Percentiles rank a stretch among this genome's conserved stretches.
phyloP scores from a whole-genome alignment of 2,888 invertebrate species.

The Homarus gammarus region DNA sequence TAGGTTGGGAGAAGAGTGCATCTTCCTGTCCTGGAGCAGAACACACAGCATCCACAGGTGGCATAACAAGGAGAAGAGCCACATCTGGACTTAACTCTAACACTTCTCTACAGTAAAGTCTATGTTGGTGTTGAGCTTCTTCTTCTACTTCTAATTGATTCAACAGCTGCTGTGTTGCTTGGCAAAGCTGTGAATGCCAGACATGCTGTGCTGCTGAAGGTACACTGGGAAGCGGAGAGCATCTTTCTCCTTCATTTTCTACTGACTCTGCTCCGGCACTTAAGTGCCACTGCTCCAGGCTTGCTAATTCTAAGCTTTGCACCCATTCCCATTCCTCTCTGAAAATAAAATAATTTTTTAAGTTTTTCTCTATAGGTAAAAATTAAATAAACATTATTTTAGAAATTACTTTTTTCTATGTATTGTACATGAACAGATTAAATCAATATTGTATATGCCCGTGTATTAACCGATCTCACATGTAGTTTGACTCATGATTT shows the following conservation, averaged over 20 bases:
- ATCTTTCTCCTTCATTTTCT: slow-evolving; percentile 65
- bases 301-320: slow-evolving; percentile 80
- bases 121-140: slow-evolving; percentile 86
- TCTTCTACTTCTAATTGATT: slow-evolving; percentile 88
- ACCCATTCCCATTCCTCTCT: slow-evolving; percentile 98
- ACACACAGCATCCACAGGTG: slow-evolving; percentile 94
- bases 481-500: no score
- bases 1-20: slow-evolving; percentile 56
- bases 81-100: slow-evolving; percentile 94
- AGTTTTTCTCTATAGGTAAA: no score
- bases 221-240: slow-evolving; percentile 72
- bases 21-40: slow-evolving; percentile 82
- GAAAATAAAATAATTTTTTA: slow-evolving; percentile 75
- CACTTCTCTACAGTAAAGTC: slow-evolving; percentile 95
- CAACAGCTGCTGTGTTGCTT: slow-evolving; percentile 85
- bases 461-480: no score
- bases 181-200: slow-evolving; percentile 68
- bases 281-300: slow-evolving; percentile 32
- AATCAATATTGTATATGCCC: no score
- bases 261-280: slow-evolving; percentile 5
- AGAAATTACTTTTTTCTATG: no score
- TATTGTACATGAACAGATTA: no score
- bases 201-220: slow-evolving; percentile 73
- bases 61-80: slow-evolving; percentile 94
- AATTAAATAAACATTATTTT: no score